Base-by-base conservation (phyloP, 2,888 invertebrate genomes). In the Conchocele bisecta region DNA sequence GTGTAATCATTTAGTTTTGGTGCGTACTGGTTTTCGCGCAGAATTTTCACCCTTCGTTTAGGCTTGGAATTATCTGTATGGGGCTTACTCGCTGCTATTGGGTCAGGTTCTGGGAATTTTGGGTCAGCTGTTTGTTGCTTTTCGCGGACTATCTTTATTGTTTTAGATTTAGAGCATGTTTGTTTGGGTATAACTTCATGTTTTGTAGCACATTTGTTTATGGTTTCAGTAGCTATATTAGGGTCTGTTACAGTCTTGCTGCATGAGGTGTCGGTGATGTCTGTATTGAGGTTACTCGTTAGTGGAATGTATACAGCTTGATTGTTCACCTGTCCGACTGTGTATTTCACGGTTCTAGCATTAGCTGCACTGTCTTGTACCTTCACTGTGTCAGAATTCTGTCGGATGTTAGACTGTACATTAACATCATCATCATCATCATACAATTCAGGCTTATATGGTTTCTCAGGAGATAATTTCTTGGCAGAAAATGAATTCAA, bases 1-100 rank as follows among this genome's bases (percentile, higher is more conserved):
- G 75, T 80, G 59, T 86, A 87, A 29, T 82, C 75, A 20, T 51
- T 71, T 3, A 76, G 63, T 13, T 33, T 39, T 1, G 77, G 80
- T 13, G 66, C 64, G 29, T 81, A 76, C 56, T 83, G 75, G 13
- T 75, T 71, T 51, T 86, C 87, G 51, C 86, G 57, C 15, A 83
- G 64, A n/a, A 86, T 82, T 46, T 66, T 66, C 7, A 73, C 83
- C 59, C 77, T 79, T 24, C 83, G 54, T 28, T 75, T 77, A 9
- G 71, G 64, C 20, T 57, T 64, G 20, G 48, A 41, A 28, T 48
- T 58, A 13, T 48, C 42, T 35, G 69, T 63, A 37, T 61, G 64
- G 5, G 51, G 56, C 22, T 54, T 50, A 33, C 76, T 57, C 24
- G 57, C 37, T 6, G 76, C 72, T 28, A 76, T 72, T 28, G 68